Evolutionary conservation across 2,113 vertebrate genomes (phyloP).

Genomic region (Brachyhypopomus gauderio): DNA sequence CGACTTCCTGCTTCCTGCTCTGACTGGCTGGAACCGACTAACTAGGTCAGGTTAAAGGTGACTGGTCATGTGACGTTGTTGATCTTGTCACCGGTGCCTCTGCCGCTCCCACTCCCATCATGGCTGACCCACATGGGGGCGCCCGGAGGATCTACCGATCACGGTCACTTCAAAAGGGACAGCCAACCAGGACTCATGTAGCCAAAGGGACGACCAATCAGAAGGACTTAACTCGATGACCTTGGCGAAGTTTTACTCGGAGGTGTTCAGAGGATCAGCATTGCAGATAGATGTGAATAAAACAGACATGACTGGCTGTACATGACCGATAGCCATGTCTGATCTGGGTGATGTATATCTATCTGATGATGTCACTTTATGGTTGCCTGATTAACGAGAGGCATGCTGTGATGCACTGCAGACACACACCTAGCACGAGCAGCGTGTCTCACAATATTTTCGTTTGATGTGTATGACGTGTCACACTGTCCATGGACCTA

Average conservation of each 20-base stretch:
- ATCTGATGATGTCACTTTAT: constrained; percentile 14
- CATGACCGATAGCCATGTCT: constrained; percentile 37
- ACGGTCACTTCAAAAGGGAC: not conserved
- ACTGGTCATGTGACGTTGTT: constrained; percentile 42
- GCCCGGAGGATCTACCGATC: constrained; percentile 38
- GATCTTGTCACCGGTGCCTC: constrained; percentile 19
- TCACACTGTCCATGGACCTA: not conserved
- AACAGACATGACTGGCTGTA: constrained; percentile 15
- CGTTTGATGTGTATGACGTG: not conserved
- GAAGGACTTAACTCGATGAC: constrained; percentile 66
- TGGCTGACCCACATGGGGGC: constrained; percentile 15
- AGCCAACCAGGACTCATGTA: constrained; percentile 57
- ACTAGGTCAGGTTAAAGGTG: constrained; percentile 72
- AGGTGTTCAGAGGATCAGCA: constrained; percentile 16
- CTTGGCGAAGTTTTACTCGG: constrained; percentile 39
- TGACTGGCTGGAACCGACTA: constrained; percentile 50
- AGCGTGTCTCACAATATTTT: too few species aligned
- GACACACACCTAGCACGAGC: not conserved
- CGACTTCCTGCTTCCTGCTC: not conserved
- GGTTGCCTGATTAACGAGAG: not conserved
- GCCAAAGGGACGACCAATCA: constrained; percentile 68
- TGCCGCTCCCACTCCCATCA: constrained; percentile 32
- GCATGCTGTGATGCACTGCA: not conserved
- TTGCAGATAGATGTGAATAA: not conserved
- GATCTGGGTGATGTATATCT: constrained; percentile 21